Evolutionary conservation across 2,888 invertebrate species (phyloP).

Genomic region (Cataglyphis rosenhaueri): DNA sequence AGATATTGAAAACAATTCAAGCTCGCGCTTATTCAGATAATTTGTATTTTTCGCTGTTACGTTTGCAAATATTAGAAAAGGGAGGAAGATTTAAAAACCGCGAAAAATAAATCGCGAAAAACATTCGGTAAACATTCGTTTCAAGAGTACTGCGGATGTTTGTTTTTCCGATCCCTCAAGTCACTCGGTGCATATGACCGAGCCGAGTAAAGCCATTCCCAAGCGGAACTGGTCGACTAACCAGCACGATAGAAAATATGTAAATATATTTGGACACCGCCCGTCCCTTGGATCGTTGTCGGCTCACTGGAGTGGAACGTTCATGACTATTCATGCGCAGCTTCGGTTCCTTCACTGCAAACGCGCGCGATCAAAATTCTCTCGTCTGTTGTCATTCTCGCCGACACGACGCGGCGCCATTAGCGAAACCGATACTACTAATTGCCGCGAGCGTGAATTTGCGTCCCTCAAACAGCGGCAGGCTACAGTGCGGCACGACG

Average conservation of each 20-base stretch:
- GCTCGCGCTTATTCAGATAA: neutral
- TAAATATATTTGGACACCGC: slow-evolving; percentile 41
- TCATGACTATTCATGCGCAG: slow-evolving; percentile 68
- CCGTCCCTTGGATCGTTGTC: slow-evolving; percentile 34
- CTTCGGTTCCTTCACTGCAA: slow-evolving; percentile 34
- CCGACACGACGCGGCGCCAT: slow-evolving; percentile 32
- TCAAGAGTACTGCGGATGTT: slow-evolving; percentile 14
- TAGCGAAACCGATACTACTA: slow-evolving; percentile 54
- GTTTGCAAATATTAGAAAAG: neutral
- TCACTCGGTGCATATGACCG: slow-evolving; percentile 6
- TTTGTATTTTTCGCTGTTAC: neutral
- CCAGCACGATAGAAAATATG: slow-evolving; percentile 47
- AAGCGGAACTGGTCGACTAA: slow-evolving; percentile 37
- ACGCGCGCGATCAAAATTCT: slow-evolving; percentile 51
- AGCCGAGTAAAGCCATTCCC: slow-evolving; percentile 27
- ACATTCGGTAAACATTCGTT: slow-evolving; percentile 4
- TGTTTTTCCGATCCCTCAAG: slow-evolving; percentile 44
- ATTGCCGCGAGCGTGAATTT: slow-evolving; percentile 33
- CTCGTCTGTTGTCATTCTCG: slow-evolving; percentile 40
- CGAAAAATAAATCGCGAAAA: neutral
- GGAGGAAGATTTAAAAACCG: neutral
- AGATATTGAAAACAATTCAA: neutral
- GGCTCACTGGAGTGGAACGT: slow-evolving; percentile 24
- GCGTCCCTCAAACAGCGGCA: neutral
- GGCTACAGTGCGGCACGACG: neutral